These are phyloP conservation scores for Drosophila kikkawai DNA, from an alignment of 1,140 invertebrate species.

Conservation along the genomic window DNA sequence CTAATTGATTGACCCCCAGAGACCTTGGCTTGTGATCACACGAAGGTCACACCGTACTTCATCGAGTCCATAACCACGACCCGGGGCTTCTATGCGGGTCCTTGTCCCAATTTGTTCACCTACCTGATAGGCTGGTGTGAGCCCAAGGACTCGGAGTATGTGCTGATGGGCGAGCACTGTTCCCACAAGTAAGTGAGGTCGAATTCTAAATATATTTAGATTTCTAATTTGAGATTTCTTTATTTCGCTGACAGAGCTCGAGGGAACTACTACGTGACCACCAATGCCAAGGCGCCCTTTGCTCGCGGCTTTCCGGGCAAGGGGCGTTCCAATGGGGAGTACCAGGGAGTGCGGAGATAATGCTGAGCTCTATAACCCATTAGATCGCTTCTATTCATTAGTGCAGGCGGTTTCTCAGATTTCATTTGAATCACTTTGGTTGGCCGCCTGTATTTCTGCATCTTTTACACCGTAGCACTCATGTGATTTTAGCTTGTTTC, in stretches of 20 bases:
- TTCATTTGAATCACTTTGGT: not conserved
- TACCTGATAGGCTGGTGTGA: conserved; percentile 93
- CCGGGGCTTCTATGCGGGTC: conserved; percentile 92
- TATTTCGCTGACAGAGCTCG: conserved; percentile 87
- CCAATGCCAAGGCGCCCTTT: conserved; percentile 93
- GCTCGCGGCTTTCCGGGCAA: conserved; percentile 92
- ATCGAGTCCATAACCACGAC: conserved; percentile 93
- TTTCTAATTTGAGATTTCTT: not conserved
- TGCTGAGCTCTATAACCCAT: conserved; percentile 5
- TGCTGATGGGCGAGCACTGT: conserved; percentile 93
- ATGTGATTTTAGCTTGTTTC: conserved; percentile 80
- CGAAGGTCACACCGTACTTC: conserved; percentile 94
- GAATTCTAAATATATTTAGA: not conserved
- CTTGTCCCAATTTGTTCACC: conserved; percentile 91
- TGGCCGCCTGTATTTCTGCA: conserved; percentile 15
- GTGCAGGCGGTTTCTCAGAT: not conserved
- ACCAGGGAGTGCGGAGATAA: conserved; percentile 77
- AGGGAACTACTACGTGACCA: conserved; percentile 93
- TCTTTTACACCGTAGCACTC: conserved; percentile 59
- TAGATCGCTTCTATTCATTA: not conserved
- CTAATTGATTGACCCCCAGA: conserved; percentile 85
- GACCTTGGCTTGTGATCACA: conserved; percentile 94
- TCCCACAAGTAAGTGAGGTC: conserved; percentile 88
- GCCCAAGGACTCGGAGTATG: conserved; percentile 90
- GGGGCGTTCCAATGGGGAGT: conserved; percentile 81